Base-by-base conservation (phyloP, 1,140 invertebrate genomes). In the Monochamus saltuarius region DNA sequence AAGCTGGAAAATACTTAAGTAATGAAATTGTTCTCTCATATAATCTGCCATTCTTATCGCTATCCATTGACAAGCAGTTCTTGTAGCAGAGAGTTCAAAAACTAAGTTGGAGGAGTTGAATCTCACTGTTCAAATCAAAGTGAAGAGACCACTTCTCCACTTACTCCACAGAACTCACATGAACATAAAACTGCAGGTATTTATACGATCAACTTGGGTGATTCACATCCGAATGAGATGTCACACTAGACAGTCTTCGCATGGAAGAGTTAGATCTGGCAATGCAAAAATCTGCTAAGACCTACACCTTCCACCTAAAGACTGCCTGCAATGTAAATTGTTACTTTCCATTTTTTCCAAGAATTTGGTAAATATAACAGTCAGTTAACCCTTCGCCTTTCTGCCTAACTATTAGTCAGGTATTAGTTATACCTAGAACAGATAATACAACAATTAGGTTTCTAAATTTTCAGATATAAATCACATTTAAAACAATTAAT, bases 71-170 rank as follows among this genome's bases (percentile, higher is more conserved):
- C 6, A 29, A 29, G 6, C 2, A 29, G 6, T 42, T 10, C 16
- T 42, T 13, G 53, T 45, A 4, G 53, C 22, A 43, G 42, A 19
- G 53, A 70, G 68, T 59, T 61, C 65, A 68, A 65, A 72, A 71
- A 74, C 66, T 72, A 72, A 74, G 73, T 69, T 73, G 73, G 73
- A 74, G 73, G 73, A 74, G 73, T 74, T 74, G 73, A 74, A 74
- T 74, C 73, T 74, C 73, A 74, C 73, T 74, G 65, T 61, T 64
- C 43, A 56, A 67, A 73, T 60, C 54, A 67, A 73, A 74, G 73
- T 74, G 72, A 72, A 72, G 73, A 74, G 73, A 74, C 73, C 70
- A 74, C 73, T 74, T 62, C 73, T 74, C 73, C 73, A 74, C 73
- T 74, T 73, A 73, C 64, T 74, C 62, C 61, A 67, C 61, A 57